These are phyloP conservation scores for Lepidurus couesii DNA, from an alignment of 1,140 invertebrate species.

Conservation along the genomic window DNA sequence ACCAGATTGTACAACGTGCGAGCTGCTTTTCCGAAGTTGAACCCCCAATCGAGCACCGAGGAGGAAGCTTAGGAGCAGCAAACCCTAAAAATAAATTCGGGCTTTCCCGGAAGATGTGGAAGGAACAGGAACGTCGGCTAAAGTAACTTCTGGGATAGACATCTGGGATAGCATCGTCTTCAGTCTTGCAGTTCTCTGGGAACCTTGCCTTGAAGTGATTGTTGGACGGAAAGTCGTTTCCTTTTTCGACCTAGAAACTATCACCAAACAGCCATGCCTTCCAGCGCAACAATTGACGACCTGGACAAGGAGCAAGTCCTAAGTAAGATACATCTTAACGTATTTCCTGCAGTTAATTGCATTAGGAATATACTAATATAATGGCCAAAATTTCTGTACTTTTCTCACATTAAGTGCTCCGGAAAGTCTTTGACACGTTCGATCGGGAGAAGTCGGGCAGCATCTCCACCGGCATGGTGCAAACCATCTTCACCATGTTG, in stretches of 20 bases:
- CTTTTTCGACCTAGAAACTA: neutral
- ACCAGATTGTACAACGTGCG: slow-evolving; percentile 18
- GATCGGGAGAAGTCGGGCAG: slow-evolving; percentile 53
- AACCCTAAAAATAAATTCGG: slow-evolving; percentile 15
- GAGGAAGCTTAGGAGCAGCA: slow-evolving; percentile 5
- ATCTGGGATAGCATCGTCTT: no score
- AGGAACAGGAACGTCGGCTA: neutral
- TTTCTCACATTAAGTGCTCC: slow-evolving; percentile 43
- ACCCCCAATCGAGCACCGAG: slow-evolving; percentile 2
- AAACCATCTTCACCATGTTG: slow-evolving; percentile 52
- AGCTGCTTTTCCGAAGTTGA: slow-evolving; percentile 14
- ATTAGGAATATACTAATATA: neutral
- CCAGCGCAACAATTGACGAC: slow-evolving; percentile 28
- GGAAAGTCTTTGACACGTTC: slow-evolving; percentile 55
- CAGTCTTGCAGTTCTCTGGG: slow-evolving; percentile 4
- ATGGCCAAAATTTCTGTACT: neutral
- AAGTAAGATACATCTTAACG: slow-evolving; percentile 30
- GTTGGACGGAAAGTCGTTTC: neutral
- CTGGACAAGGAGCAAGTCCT: slow-evolving; percentile 35
- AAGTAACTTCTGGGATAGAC: slow-evolving; percentile 4
- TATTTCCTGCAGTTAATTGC: neutral
- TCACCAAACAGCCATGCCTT: neutral
- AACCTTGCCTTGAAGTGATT: slow-evolving; percentile 15
- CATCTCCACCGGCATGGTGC: slow-evolving; percentile 53
- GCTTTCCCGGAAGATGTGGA: slow-evolving; percentile 21